phyloP scores from a whole-genome alignment of 2,888 invertebrate species.

The Polyommatus iphigenia region DNA sequence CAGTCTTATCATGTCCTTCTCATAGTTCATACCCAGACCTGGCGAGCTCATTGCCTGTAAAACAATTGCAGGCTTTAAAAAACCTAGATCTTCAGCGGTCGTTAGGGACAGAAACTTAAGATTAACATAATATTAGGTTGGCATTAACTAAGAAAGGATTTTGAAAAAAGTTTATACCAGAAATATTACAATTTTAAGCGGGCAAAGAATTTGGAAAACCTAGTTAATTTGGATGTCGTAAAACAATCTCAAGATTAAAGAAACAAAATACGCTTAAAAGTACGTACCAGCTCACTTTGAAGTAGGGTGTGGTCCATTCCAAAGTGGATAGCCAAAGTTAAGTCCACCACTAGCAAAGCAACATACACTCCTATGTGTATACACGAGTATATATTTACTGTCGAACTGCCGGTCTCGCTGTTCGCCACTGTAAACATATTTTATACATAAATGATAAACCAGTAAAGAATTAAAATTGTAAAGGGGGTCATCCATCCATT shows the following conservation, averaged over 20 bases:
- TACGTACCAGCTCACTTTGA: constrained; percentile 50
- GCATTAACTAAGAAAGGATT: no score
- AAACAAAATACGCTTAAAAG: neutral
- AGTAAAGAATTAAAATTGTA: neutral
- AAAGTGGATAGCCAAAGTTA: constrained; percentile 54
- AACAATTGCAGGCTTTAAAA: neutral
- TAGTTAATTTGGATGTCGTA: no score
- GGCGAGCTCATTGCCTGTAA: constrained; percentile 43
- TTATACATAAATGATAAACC: no score
- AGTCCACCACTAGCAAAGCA: constrained; percentile 52
- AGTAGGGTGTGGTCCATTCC: constrained; percentile 54
- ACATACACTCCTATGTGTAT: constrained; percentile 49
- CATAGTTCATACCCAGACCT: constrained; percentile 43
- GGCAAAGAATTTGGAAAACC: no score
- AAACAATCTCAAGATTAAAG: no score
- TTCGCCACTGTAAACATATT: constrained; percentile 49
- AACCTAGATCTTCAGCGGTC: no score
- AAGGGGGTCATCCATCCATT: neutral
- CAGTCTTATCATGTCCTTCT: constrained; percentile 49
- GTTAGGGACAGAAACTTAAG: no score
- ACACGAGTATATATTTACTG: constrained; percentile 47
- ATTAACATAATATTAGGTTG: no score
- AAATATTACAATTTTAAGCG: no score
- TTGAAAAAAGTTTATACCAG: no score
- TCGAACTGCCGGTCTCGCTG: constrained; percentile 40